Evolutionary conservation across 2,797 vertebrate species (phyloP), one percentile per base, ranked within the genome.

Genomic region (Sebastes alutus): DNA sequence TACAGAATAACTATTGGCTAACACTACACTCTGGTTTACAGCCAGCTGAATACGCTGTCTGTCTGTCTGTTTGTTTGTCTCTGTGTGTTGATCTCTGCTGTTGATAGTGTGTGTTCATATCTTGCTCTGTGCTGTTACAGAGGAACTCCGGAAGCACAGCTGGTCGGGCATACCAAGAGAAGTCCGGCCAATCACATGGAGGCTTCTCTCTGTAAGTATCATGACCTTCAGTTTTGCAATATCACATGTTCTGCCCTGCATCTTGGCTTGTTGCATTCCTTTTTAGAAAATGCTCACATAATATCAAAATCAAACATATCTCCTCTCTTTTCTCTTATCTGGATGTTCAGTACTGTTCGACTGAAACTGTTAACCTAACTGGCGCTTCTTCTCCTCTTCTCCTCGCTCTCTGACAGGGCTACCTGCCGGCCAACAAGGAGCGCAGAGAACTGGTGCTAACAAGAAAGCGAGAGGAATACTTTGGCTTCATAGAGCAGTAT

Each of bases 401-500:
- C 22, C 14, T 58, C 7, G 22, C 4, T 64, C 58, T 55, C 10
- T 77, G 27, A 71, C 85, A 99, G 99, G 99, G 99, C 58, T 99
- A 99, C 87, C 97, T 99, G 77, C 99, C 99, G 0, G 97, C 98
- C 67, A 99, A 98, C 93, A 97, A 95, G 33, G 99, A 99, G 86
- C 96, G 99, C 75, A 91, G 97, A 72, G 97, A 98, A 86, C 89
- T 96, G 93, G 99, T 98, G 18, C 92, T 99, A 38, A 97, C 96
- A 81, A 94, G 98, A 32, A 99, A 99, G 75, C 94, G 98, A n/a
- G 97, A 98, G 27, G 99, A 99, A 25, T 99, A 99, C 91, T 99
- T 98, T 14, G 98, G 97, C 68, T 99, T 99, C 93, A 99, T 99
- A 30, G 97, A 99, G 91, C 98, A 99, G 96, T 99, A 99, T 96